Conservation (phyloP, 37 sponge, comb jelly and placozoan genomes). For the Cladorhizidae sp. region DNA sequence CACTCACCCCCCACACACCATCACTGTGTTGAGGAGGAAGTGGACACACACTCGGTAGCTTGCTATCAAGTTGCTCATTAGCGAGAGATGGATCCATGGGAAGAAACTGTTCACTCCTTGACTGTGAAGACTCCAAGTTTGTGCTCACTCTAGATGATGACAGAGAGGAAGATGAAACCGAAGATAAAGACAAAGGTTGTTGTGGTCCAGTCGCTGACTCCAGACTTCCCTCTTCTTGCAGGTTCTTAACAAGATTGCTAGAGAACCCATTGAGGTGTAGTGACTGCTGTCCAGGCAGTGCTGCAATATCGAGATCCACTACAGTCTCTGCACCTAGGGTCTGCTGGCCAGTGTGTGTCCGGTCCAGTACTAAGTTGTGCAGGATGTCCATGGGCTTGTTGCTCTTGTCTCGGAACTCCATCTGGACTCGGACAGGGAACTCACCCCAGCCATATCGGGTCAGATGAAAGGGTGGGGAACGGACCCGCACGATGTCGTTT, state of each 20-base stretch:
- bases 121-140: too few relatives aligned
- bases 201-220: not conserved
- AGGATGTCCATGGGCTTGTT: slow-evolving; percentile 81
- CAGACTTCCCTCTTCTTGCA: not conserved
- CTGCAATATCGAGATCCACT: slow-evolving; percentile 47
- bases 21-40: too few relatives aligned
- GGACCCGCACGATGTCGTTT: slow-evolving; percentile 70
- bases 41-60: too few relatives aligned
- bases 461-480: slow-evolving; percentile 80
- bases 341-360: slow-evolving; percentile 84
- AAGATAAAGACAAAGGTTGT: not conserved
- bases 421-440: slow-evolving; percentile 85
- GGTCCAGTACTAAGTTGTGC: slow-evolving; percentile 78
- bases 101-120: too few relatives aligned
- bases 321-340: slow-evolving; percentile 86
- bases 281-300: not conserved
- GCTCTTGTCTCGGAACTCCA: slow-evolving; percentile 49
- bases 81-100: too few relatives aligned
- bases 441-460: slow-evolving; percentile 90
- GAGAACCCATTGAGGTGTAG: not conserved
- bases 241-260: too few relatives aligned
- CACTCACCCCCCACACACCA: too few relatives aligned
- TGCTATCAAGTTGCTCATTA: too few relatives aligned
- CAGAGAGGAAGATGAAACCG: too few relatives aligned
- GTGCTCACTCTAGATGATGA: too few relatives aligned